A percentile compares a stretch with the other conserved stretches of the same genome.
Evolutionary conservation across 1,140 invertebrate species (phyloP).

Genomic region (Meloidogyne chitwoodi): DNA sequence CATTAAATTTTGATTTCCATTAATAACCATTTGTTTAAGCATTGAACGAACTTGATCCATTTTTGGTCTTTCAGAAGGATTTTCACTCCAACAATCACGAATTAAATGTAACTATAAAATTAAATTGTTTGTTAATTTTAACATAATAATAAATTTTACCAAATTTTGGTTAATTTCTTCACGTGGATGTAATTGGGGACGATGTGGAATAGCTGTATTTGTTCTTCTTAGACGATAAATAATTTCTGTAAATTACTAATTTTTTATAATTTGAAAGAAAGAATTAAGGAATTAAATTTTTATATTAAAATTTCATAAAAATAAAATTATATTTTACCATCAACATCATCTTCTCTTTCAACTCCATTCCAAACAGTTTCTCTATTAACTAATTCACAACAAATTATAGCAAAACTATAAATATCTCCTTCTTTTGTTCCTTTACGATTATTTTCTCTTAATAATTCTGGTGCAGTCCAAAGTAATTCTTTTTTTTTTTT

Average conservation of each 20-base stretch:
- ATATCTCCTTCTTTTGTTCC: slow-evolving; percentile 36
- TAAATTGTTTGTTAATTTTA: background rate
- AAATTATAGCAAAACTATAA: slow-evolving; percentile 50
- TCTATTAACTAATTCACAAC: slow-evolving; percentile 55
- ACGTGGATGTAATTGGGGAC: slow-evolving; percentile 20
- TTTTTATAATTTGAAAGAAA: too few relatives aligned
- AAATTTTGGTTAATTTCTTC: slow-evolving; percentile 24
- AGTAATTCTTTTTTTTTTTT: slow-evolving; percentile 18
- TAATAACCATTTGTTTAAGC: slow-evolving; percentile 36
- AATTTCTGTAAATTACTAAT: background rate
- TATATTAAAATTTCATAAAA: too few relatives aligned
- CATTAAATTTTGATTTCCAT: slow-evolving; percentile 73
- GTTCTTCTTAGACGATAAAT: slow-evolving; percentile 14
- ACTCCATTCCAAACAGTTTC: slow-evolving; percentile 63
- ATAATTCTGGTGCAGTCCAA: slow-evolving; percentile 36
- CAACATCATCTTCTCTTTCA: slow-evolving; percentile 40
- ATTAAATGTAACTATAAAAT: slow-evolving; percentile 44
- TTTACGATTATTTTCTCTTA: slow-evolving; percentile 16
- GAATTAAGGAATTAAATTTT: too few relatives aligned
- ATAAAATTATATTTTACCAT: too few relatives aligned
- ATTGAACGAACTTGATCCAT: slow-evolving; percentile 32
- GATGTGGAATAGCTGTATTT: background rate
- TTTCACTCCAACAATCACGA: slow-evolving; percentile 47
- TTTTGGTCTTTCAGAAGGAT: slow-evolving; percentile 41
- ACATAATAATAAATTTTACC: background rate